Evolutionary conservation across 2,888 invertebrate species (phyloP).

Genomic region (Drosophila hamatofila): DNA sequence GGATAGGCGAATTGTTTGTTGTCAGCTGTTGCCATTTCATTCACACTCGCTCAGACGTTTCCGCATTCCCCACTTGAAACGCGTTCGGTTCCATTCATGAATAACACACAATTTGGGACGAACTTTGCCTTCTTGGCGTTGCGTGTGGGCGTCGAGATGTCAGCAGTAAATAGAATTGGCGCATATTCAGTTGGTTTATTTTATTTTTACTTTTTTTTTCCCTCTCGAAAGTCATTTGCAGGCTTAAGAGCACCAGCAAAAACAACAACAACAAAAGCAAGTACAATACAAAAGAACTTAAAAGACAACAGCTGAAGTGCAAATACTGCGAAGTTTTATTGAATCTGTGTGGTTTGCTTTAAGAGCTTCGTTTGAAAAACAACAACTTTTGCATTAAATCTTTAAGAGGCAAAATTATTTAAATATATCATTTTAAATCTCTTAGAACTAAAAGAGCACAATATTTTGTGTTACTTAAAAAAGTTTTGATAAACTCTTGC

Average conservation of each 20-base stretch:
- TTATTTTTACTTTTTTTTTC: constrained; percentile 24
- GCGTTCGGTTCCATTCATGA: constrained; percentile 53
- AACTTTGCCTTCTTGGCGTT: constrained; percentile 51
- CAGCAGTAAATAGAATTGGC: constrained; percentile 74
- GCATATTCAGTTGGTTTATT: constrained; percentile 40
- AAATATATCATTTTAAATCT: too few relatives aligned
- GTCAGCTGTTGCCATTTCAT: constrained; percentile 17
- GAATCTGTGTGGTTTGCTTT: constrained; percentile 6
- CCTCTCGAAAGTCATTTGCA: constrained; percentile 28
- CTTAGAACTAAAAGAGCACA: too few relatives aligned
- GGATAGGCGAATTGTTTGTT: background rate
- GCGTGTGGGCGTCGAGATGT: constrained; percentile 63
- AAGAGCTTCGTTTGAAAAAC: background rate
- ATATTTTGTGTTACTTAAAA: background rate
- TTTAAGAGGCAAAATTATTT: background rate
- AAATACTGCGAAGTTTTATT: background rate
- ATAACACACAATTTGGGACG: constrained; percentile 41
- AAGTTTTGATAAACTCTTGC: background rate
- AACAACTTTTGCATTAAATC: background rate
- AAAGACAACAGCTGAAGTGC: background rate
- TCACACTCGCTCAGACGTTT: constrained; percentile 23
- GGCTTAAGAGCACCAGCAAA: constrained; percentile 8
- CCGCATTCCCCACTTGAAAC: constrained; percentile 42
- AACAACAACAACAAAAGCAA: constrained; percentile 9
- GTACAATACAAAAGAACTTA: constrained; percentile 11